Percentiles rank a stretch among this genome's conserved stretches.
Conservation (phyloP, 2,113 vertebrate species). For the Macrotus californicus region DNA sequence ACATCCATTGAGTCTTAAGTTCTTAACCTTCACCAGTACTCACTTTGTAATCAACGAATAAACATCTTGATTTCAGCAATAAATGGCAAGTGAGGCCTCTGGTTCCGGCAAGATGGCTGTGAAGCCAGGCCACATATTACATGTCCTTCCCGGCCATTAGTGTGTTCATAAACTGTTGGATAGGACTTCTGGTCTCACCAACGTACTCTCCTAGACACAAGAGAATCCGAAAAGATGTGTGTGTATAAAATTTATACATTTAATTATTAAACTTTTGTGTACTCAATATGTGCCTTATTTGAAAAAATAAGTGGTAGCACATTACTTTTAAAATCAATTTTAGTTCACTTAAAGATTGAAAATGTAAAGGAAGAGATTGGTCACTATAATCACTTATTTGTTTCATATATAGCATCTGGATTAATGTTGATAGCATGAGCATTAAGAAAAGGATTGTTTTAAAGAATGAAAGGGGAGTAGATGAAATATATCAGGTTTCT, state of each 20-base stretch:
- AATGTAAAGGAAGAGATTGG: constrained; percentile 63
- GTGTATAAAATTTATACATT: neutral
- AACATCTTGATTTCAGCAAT: neutral
- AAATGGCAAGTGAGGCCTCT: neutral
- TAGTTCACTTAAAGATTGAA: constrained; percentile 19
- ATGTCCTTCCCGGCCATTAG: neutral
- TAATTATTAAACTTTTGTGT: neutral
- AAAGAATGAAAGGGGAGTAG: constrained; percentile 67
- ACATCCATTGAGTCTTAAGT: neutral
- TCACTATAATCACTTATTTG: constrained; percentile 54
- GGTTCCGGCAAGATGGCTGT: neutral
- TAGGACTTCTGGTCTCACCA: neutral
- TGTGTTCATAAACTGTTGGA: neutral
- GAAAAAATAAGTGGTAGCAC: neutral
- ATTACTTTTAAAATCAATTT: constrained; percentile 15
- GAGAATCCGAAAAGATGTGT: neutral
- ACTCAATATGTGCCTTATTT: neutral
- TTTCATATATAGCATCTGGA: constrained; percentile 63
- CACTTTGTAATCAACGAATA: neutral
- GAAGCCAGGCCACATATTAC: neutral
- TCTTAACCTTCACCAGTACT: neutral
- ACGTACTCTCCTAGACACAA: neutral
- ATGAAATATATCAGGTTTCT: constrained; percentile 65
- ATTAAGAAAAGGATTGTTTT: constrained; percentile 21
- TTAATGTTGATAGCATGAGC: constrained; percentile 70